Base-by-base conservation (phyloP, 92 coral and sea anemone genomes). In the Phenganax subtilis region DNA sequence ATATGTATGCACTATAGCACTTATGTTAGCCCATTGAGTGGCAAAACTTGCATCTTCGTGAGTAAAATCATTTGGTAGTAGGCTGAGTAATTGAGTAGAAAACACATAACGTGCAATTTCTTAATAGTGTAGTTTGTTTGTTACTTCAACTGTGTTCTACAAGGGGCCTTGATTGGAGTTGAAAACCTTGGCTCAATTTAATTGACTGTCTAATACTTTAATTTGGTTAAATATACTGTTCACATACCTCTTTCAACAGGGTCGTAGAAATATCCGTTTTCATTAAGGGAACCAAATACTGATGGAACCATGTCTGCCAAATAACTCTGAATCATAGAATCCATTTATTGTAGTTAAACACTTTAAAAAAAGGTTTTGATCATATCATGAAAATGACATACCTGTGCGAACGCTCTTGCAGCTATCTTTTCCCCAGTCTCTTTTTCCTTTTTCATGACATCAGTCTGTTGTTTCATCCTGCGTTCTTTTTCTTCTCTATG, bases 391-490 rank as follows among this genome's bases (percentile, higher is more conserved):
- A 37, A 37, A 37, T 37, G 25, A 72, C 59, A 77, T 81, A 94
- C 98, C 93, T 94, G 98, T 54, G 98, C 98, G 68, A 94, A 94
- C 31, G 98, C 98, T 51, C 98, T 88, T n/a, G 98, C 98, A 9
- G 98, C 93, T 57, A 94, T 94, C 84, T 94, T 94, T 62, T 94
- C 97, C 25, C 92, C 98, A 27, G 98, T 94, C 83, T 94, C 98
- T 44, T 85, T 92, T 81, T 94, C 98, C 71, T 94, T 94, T 55
- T 84, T 86, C 66, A 94, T 87, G 56, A 94, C 98, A 47, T 94
- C 97, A 12, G 97, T 89, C 72, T 94, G 98, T 85, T 94, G 98
- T 70, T 75, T 87, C 98, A 94, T 94, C 65, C 98, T 88, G 54
- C 98, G 73, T 83, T 94, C 98, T 64, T 94, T 94, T 78, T 94